Percentiles rank a stretch among this genome's conserved stretches.
Evolutionary conservation across 2,888 invertebrate species (phyloP).

Genomic region (Drosophila longiperda): DNA sequence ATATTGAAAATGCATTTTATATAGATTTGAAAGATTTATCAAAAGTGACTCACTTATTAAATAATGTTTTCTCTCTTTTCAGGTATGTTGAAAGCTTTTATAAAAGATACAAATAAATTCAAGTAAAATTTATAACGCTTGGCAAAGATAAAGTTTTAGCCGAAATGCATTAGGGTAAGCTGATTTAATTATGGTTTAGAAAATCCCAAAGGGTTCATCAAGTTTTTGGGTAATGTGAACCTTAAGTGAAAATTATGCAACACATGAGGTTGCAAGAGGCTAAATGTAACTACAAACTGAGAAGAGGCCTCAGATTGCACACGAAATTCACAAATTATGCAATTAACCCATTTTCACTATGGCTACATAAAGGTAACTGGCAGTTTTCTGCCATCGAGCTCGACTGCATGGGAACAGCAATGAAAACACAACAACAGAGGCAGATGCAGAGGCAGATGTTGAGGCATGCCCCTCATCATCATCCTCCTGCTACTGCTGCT

Average conservation of each 20-base stretch:
- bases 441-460: background rate
- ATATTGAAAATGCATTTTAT: background rate
- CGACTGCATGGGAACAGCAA: background rate
- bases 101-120: background rate
- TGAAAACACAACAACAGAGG: slow-evolving; percentile 21
- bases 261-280: background rate
- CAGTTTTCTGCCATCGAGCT: slow-evolving; percentile 1
- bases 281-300: background rate
- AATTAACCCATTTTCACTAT: slow-evolving; percentile 77
- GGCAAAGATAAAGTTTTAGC: background rate
- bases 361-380: slow-evolving; percentile 60
- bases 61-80: slow-evolving; percentile 4
- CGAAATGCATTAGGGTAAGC: slow-evolving; percentile 10
- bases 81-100: slow-evolving; percentile 4
- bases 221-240: slow-evolving; percentile 8
- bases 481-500: slow-evolving; percentile 15
- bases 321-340: slow-evolving; percentile 78
- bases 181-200: slow-evolving; percentile 28
- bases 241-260: slow-evolving; percentile 25
- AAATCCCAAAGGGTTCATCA: slow-evolving; percentile 4
- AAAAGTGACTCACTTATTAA: background rate
- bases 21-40: background rate
- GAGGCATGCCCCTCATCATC: too few species aligned
- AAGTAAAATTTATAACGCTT: background rate
- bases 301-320: slow-evolving; percentile 50